Percentiles rank a stretch among this genome's conserved stretches.
Conservation (phyloP, 92 coral and sea anemone species). For the Actinostola sp. region DNA sequence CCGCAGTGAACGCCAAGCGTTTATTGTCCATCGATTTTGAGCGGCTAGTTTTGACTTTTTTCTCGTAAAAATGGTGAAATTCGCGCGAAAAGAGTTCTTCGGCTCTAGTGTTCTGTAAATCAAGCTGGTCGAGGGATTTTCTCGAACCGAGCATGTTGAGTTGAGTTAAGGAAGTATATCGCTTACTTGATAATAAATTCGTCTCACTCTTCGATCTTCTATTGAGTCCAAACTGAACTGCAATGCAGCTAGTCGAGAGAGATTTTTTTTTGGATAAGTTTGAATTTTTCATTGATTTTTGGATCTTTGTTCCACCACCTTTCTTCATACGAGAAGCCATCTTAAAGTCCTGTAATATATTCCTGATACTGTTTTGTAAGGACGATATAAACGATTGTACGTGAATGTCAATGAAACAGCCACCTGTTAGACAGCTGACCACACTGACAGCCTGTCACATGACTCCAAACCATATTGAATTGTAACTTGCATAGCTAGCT, state of each 20-base stretch:
- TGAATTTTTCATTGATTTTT: conserved; percentile 1
- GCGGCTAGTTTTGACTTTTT: conserved; percentile 51
- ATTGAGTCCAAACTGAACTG: conserved; percentile 18
- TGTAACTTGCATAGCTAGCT: too few relatives aligned
- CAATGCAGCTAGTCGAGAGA: conserved; percentile 29
- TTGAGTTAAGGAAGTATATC: conserved; percentile 39
- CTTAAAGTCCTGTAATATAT: neutral
- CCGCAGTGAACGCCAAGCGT: conserved; percentile 67
- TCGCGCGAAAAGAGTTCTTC: conserved; percentile 71
- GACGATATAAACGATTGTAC: neutral
- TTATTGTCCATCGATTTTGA: conserved; percentile 50
- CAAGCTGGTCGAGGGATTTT: conserved; percentile 32
- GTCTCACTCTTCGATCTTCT: conserved; percentile 26
- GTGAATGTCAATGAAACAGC: conserved; percentile 13
- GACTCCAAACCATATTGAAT: neutral
- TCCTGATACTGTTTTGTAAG: neutral
- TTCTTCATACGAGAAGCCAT: too few relatives aligned
- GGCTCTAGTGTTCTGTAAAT: neutral
- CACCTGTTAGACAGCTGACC: conserved; percentile 43
- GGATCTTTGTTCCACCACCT: neutral
- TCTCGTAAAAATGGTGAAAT: conserved; percentile 56
- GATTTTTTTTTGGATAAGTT: conserved; percentile 30
- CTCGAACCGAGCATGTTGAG: conserved; percentile 44
- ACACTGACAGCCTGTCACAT: conserved; percentile 27
- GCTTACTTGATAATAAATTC: conserved; percentile 29